These are phyloP conservation scores for Merodon equestris DNA, from an alignment of 2,888 invertebrate species.

Conservation along the genomic window DNA sequence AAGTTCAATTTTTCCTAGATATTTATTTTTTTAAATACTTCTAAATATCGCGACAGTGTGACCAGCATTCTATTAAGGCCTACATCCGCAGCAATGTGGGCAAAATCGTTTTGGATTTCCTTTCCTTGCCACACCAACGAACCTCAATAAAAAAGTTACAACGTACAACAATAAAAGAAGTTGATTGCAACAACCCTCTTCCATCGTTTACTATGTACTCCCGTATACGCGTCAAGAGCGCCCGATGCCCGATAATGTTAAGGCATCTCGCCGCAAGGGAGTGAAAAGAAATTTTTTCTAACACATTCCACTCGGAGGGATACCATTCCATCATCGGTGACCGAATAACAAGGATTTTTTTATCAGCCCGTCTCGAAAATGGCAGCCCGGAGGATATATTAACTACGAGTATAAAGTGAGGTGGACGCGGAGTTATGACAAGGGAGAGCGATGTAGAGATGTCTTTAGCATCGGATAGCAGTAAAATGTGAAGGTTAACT, in stretches of 20 bases:
- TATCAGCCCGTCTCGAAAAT: constrained; percentile 9
- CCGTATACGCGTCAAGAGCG: constrained; percentile 1
- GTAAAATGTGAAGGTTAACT: constrained; percentile 64
- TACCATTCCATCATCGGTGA: constrained; percentile 54
- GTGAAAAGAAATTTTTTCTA: constrained; percentile 39
- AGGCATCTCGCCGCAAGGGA: constrained; percentile 24
- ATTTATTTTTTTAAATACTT: too few relatives aligned
- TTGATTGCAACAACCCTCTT: too few relatives aligned
- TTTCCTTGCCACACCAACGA: too few relatives aligned
- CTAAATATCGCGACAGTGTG: too few relatives aligned
- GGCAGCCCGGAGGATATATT: constrained; percentile 29
- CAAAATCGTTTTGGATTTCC: too few relatives aligned
- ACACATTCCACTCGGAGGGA: constrained; percentile 49
- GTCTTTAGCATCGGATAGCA: constrained; percentile 60
- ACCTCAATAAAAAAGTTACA: too few relatives aligned
- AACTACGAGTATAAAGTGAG: constrained; percentile 49
- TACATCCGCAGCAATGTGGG: too few relatives aligned
- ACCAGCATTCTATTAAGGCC: too few relatives aligned
- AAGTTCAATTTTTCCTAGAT: too few relatives aligned
- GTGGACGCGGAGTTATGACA: constrained; percentile 49
- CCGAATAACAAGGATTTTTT: constrained; percentile 49
- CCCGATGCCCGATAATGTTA: constrained; percentile 16
- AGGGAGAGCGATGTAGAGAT: too few relatives aligned
- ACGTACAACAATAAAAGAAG: too few relatives aligned
- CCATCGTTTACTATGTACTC: too few relatives aligned